A percentile compares a stretch with the other conserved stretches of the same genome.
Evolutionary conservation across 2,113 vertebrate species (phyloP).

Genomic region (Engystomops pustulosus): DNA sequence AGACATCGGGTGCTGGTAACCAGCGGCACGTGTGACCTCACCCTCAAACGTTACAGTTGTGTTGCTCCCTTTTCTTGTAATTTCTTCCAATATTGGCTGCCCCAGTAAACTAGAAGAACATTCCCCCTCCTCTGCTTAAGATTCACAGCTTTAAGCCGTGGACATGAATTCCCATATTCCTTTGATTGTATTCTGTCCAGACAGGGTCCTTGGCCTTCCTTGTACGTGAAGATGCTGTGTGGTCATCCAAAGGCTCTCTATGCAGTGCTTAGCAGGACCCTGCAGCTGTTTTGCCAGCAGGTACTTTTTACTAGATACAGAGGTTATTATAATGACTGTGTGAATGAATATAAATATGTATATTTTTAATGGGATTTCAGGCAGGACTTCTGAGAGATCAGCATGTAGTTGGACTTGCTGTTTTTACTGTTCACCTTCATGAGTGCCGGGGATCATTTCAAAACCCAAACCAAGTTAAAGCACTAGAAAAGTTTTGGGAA

Average conservation of each 20-base stretch:
- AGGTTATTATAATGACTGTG: neutral
- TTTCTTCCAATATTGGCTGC: no score
- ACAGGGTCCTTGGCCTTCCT: slow-evolving; percentile 80
- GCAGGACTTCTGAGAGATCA: slow-evolving; percentile 70
- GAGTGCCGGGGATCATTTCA: slow-evolving; percentile 58
- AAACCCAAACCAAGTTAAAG: neutral
- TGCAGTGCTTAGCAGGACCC: slow-evolving; percentile 75
- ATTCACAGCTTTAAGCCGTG: no score
- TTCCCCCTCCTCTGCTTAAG: no score
- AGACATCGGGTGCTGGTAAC: no score
- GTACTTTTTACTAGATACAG: slow-evolving; percentile 67
- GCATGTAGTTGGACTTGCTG: slow-evolving; percentile 84
- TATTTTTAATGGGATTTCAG: no score
- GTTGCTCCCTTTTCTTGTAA: no score
- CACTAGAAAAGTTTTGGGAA: slow-evolving; percentile 63
- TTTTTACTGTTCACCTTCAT: slow-evolving; percentile 80
- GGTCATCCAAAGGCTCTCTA: slow-evolving; percentile 74
- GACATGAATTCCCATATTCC: no score
- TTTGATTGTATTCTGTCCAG: slow-evolving; percentile 66
- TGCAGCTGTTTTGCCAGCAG: slow-evolving; percentile 85
- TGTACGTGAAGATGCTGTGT: slow-evolving; percentile 76
- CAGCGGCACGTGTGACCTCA: no score
- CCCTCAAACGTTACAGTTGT: no score
- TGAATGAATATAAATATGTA: no score
- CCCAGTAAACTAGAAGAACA: no score